Conservation (phyloP, 2,888 invertebrate genomes). For the Apamea epomidion region DNA sequence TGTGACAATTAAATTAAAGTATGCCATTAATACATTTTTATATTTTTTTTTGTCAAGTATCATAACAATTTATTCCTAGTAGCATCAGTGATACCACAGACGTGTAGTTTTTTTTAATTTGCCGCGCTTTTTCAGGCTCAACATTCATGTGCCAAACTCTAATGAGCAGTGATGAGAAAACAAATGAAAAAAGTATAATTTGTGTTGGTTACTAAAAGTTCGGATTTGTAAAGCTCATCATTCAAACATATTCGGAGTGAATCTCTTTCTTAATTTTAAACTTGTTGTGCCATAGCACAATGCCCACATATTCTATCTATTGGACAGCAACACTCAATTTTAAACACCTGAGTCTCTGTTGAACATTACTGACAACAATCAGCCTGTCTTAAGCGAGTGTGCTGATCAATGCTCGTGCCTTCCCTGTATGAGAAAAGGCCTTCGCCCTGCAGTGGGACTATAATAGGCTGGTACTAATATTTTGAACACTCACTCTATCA, state of each 20-base stretch:
- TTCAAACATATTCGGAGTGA: not conserved
- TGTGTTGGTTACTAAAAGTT: not conserved
- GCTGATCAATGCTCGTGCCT: not conserved
- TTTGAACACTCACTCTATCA: constrained; percentile 94
- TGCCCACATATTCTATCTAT: not conserved
- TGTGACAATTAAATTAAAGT: too few relatives aligned
- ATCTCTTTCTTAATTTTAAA: not conserved
- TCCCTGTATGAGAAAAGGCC: not conserved
- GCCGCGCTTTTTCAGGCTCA: too few relatives aligned
- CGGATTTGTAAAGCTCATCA: not conserved
- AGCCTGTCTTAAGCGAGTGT: not conserved
- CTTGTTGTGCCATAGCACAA: not conserved
- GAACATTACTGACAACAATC: not conserved
- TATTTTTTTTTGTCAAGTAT: too few relatives aligned
- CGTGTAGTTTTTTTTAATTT: too few relatives aligned
- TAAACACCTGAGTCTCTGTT: not conserved
- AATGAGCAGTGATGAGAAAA: not conserved
- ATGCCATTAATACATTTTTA: too few relatives aligned
- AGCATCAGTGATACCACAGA: too few relatives aligned
- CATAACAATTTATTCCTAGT: too few relatives aligned
- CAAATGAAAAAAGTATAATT: not conserved
- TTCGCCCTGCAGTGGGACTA: not conserved
- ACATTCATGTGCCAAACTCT: too few relatives aligned
- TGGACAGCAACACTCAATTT: not conserved
- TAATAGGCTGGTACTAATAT: not conserved